These are phyloP conservation scores for Jacana jacana DNA, from an alignment of 2,113 vertebrate species.

Conservation along the genomic window DNA sequence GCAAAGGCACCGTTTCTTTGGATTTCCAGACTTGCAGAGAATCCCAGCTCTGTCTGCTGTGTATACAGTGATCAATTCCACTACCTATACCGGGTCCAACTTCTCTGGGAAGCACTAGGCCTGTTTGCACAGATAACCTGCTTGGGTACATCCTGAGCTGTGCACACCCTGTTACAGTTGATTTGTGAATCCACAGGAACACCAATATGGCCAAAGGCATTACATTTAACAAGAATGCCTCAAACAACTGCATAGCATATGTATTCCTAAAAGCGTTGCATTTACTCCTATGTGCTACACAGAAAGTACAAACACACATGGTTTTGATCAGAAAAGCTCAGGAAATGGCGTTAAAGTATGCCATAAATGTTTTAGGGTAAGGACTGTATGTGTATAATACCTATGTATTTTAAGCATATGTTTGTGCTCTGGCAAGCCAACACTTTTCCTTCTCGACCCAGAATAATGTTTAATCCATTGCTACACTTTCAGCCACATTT, in stretches of 20 bases:
- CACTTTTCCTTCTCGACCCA: background rate
- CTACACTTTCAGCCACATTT: background rate
- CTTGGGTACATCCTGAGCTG: background rate
- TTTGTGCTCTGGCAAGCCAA: background rate
- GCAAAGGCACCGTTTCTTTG: background rate
- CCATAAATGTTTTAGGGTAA: background rate
- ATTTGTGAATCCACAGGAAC: background rate
- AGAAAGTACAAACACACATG: background rate
- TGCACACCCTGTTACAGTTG: fast-evolving
- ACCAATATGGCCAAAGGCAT: background rate
- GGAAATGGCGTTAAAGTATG: background rate
- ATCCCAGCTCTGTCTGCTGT: background rate
- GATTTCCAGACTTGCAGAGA: background rate
- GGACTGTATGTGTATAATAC: background rate
- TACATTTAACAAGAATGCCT: background rate
- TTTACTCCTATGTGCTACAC: background rate
- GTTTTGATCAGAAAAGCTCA: background rate
- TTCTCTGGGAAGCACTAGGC: background rate
- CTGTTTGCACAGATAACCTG: background rate
- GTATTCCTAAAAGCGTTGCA: background rate
- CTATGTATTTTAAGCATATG: background rate
- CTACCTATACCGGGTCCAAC: background rate
- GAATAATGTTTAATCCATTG: background rate
- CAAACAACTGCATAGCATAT: background rate
- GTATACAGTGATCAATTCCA: background rate